Evolutionary conservation across 2,888 invertebrate genomes (phyloP).

Genomic region (Hydroisotoma schaefferi): DNA sequence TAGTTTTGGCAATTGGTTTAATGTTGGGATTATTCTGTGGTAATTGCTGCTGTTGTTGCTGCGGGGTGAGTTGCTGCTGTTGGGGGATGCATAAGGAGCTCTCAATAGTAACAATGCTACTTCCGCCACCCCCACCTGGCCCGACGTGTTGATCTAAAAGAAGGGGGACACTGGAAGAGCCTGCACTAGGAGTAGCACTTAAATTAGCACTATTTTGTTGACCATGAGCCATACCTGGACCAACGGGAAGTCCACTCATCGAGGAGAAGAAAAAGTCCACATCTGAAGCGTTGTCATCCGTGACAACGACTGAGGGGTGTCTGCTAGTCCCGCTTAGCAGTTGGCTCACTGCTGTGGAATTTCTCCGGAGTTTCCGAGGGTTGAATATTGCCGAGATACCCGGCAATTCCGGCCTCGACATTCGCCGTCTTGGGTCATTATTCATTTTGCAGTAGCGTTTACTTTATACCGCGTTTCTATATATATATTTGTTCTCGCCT

Average conservation of each 20-base stretch:
- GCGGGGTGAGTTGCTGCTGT: constrained; percentile 5
- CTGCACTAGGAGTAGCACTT: constrained; percentile 20
- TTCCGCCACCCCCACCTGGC: too few species aligned
- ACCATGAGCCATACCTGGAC: constrained; percentile 45
- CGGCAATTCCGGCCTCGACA: constrained; percentile 47
- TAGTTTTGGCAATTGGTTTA: constrained; percentile 48
- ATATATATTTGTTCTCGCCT: not conserved
- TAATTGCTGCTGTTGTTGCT: constrained; percentile 9
- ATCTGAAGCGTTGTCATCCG: constrained; percentile 58
- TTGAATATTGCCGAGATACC: constrained; percentile 74
- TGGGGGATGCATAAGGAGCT: constrained; percentile 29
- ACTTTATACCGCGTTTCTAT: too few species aligned
- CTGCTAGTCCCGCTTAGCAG: constrained; percentile 40
- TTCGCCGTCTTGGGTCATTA: constrained; percentile 47
- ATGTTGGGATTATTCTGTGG: constrained; percentile 40
- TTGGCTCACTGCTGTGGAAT: constrained; percentile 47
- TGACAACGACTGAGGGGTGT: constrained; percentile 59
- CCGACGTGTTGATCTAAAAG: constrained; percentile 43
- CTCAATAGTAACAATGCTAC: constrained; percentile 42
- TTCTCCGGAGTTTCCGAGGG: constrained; percentile 57
- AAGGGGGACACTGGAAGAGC: constrained; percentile 44
- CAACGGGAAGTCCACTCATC: constrained; percentile 25
- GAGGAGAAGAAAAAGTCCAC: constrained; percentile 40
- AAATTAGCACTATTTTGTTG: too few species aligned
- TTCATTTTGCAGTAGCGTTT: constrained; percentile 42